Conservation (phyloP, 2,797 vertebrate genomes). For the Fistularia tabacaria region DNA sequence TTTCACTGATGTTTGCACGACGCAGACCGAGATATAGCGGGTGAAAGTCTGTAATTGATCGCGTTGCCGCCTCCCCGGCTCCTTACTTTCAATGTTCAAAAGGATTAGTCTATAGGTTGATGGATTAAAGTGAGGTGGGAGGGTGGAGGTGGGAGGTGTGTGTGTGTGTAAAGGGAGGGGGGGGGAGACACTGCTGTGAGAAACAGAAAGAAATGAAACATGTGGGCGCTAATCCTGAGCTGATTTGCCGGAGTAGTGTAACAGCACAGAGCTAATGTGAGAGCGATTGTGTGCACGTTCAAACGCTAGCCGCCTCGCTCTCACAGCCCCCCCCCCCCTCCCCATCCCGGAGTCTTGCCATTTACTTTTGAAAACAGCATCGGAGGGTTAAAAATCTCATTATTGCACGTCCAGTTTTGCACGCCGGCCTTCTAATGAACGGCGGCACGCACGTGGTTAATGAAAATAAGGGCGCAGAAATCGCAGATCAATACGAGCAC, state of each 20-base stretch:
- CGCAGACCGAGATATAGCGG: conserved; percentile 44
- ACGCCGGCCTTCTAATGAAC: conserved; percentile 60
- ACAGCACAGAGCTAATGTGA: conserved; percentile 52
- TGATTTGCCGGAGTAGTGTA: conserved; percentile 50
- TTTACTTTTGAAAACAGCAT: conserved; percentile 74
- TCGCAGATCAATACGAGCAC: conserved; percentile 69
- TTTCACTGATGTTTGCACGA: conserved; percentile 58
- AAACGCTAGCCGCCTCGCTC: conserved; percentile 36
- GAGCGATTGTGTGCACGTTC: conserved; percentile 57
- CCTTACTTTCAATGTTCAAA: conserved; percentile 71
- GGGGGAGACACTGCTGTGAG: conserved; percentile 3
- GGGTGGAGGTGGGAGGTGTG: conserved; percentile 39
- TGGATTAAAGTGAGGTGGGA: conserved; percentile 70
- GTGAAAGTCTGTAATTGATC: conserved; percentile 73
- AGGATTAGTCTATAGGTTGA: conserved; percentile 69
- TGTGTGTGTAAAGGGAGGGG: conserved; percentile 49
- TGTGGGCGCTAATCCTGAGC: conserved; percentile 50
- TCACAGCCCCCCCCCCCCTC: conserved; percentile 34
- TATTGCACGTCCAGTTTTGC: conserved; percentile 49
- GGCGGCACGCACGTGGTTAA: conserved; percentile 56
- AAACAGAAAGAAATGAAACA: conserved; percentile 53
- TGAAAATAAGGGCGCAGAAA: conserved; percentile 57
- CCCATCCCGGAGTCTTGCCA: conserved; percentile 39
- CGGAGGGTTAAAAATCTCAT: conserved; percentile 72
- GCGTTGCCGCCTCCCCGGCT: conserved; percentile 51